These are phyloP conservation scores for Scartelaos histophorus DNA, from an alignment of 2,113 vertebrate genomes.

Conservation along the genomic window DNA sequence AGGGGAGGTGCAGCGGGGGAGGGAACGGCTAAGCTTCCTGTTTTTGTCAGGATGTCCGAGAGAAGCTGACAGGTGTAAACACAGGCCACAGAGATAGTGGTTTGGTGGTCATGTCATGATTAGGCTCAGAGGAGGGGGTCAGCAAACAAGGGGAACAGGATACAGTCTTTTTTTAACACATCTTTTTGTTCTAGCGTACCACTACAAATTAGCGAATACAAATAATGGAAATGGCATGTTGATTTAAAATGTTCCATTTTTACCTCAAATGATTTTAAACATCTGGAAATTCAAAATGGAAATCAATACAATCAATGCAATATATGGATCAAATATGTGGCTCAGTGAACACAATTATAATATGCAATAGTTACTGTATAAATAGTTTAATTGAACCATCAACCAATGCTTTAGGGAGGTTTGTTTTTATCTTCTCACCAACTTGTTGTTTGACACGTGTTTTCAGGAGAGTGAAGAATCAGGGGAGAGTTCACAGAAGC, in stretches of 20 bases:
- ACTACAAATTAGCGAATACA: too few species aligned
- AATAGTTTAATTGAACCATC: too few species aligned
- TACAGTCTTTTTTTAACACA: neutral
- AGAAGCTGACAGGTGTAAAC: slow-evolving; percentile 68
- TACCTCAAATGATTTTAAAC: too few species aligned
- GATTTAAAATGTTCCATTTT: too few species aligned
- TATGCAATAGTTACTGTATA: too few species aligned
- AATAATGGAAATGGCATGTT: too few species aligned
- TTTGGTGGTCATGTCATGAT: neutral
- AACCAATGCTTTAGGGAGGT: too few species aligned
- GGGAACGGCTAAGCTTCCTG: slow-evolving; percentile 50
- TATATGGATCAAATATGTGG: too few species aligned
- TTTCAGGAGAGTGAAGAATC: slow-evolving; percentile 78
- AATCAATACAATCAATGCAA: too few species aligned
- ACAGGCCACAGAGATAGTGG: slow-evolving; percentile 34
- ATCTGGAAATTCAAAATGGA: too few species aligned
- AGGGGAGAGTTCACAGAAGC: slow-evolving; percentile 83
- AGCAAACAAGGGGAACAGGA: neutral
- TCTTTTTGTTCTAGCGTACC: neutral
- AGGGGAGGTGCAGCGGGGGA: neutral
- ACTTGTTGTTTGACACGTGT: neutral
- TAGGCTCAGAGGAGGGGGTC: neutral
- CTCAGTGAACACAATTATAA: too few species aligned
- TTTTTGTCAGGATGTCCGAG: slow-evolving; percentile 73
- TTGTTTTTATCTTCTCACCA: too few species aligned